Evolutionary conservation across 2,888 invertebrate genomes (phyloP), one percentile per base, ranked within the genome.

Genomic region (Plebejus melissa): DNA sequence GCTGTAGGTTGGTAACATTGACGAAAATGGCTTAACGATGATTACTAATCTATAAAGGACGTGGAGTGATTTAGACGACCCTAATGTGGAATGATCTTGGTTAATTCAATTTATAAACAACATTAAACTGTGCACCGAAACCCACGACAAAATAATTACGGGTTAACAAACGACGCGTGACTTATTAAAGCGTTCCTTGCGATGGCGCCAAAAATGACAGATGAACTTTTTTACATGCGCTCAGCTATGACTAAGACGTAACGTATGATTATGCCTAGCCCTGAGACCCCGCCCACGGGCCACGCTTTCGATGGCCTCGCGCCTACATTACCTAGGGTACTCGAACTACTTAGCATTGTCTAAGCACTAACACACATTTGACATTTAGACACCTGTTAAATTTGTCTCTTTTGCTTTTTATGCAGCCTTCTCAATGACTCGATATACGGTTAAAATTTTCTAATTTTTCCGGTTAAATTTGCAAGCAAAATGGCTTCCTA

Each of bases 301-400:
- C 13, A 57, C 46, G 41, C 78, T 78, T 78, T 78, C 77, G 77
- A 76, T 41, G 69, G 41, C 76, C 76, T 77, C 75, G 76, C 32
- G 65, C 71, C 75, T 74, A 76, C 75, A 70, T 41, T 50, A 70
- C 72, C 72, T 72, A 72, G 72, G 50, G 50, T 16, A 72, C 50
- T 72, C 72, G n/a, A 28, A 72, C 72, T 72, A 72, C 72, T 72
- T 72, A 72, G 72, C 72, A 54, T 72, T 72, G 72, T 72, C 54
- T 54, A 54, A 72, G n/a, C 72, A 72, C 72, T 72, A 72, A 72
- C 50, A 50, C 32, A 32, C 36, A 72, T 32, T 54, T 32, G 16
- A 46, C 6, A 54, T 72, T 72, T 50, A 7, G 32, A 72, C 72
- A 72, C 54, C 16, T 28, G 16, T 16, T 50, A 54, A 72, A 65